Percentiles rank a stretch among this genome's conserved stretches.
Conservation (phyloP, 2,113 vertebrate genomes). For the Neotoma lepida region DNA sequence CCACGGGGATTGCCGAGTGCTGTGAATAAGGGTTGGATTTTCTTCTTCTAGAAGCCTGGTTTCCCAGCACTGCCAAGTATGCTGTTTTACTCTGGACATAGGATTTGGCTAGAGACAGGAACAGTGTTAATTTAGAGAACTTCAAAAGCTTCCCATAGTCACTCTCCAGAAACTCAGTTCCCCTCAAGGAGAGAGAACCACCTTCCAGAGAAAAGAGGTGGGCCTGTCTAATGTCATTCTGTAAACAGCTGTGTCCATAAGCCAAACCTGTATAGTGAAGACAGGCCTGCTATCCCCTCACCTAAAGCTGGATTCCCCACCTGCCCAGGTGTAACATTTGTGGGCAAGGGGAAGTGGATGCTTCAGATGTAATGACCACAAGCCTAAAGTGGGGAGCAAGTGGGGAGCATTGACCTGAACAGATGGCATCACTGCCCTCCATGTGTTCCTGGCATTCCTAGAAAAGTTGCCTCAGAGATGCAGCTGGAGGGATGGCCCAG, state of each 20-base stretch:
- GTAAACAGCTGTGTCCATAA: neutral
- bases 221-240: neutral
- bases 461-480: neutral
- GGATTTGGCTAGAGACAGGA: neutral
- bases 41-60: neutral
- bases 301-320: neutral
- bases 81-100: neutral
- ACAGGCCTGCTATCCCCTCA: neutral
- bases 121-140: conserved; percentile 9
- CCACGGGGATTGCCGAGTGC: neutral
- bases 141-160: neutral
- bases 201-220: neutral
- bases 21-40: neutral
- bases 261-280: neutral
- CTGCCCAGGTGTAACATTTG: neutral
- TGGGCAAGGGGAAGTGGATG: neutral
- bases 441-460: neutral
- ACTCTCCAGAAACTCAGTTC: conserved; percentile 12
- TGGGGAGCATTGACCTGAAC: neutral
- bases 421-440: neutral
- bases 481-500: neutral
- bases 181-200: neutral
- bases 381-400: neutral
- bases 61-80: neutral
- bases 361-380: neutral